These are phyloP conservation scores for Elachura formosa DNA, from an alignment of 2,113 vertebrate genomes.

Conservation along the genomic window DNA sequence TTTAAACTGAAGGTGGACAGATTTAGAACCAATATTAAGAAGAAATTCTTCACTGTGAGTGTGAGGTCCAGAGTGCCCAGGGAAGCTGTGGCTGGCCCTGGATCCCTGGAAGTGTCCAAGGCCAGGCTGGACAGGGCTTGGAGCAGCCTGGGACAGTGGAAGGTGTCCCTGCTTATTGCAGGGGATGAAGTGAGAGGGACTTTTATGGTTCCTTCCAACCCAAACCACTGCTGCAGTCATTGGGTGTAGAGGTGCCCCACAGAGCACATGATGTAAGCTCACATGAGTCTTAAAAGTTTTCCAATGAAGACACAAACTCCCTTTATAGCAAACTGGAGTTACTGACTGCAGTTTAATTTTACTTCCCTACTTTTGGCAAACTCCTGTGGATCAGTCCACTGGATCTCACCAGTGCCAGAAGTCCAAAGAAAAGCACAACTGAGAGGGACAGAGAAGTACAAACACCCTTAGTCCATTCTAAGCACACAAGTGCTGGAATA, in stretches of 20 bases:
- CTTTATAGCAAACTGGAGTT: background rate
- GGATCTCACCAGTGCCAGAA: background rate
- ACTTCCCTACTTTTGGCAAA: background rate
- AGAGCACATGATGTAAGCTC: background rate
- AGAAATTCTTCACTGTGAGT: background rate
- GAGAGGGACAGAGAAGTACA: background rate
- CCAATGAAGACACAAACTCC: background rate
- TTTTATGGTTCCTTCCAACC: background rate
- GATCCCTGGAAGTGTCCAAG: background rate
- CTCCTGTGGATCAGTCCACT: background rate
- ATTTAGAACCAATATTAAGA: background rate
- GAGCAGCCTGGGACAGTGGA: background rate
- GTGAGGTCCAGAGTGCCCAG: background rate
- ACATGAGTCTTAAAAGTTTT: background rate
- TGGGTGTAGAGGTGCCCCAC: background rate
- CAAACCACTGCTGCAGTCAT: background rate
- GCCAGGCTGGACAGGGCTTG: background rate
- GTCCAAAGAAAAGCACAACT: background rate
- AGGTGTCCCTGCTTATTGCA: background rate
- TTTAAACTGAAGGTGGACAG: background rate
- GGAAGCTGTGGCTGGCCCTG: background rate
- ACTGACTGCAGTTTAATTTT: background rate
- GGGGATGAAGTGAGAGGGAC: background rate
- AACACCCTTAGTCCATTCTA: background rate
- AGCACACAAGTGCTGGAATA: background rate